Conservation (phyloP, 2,888 invertebrate genomes). For the Linnaemya tessellans region DNA sequence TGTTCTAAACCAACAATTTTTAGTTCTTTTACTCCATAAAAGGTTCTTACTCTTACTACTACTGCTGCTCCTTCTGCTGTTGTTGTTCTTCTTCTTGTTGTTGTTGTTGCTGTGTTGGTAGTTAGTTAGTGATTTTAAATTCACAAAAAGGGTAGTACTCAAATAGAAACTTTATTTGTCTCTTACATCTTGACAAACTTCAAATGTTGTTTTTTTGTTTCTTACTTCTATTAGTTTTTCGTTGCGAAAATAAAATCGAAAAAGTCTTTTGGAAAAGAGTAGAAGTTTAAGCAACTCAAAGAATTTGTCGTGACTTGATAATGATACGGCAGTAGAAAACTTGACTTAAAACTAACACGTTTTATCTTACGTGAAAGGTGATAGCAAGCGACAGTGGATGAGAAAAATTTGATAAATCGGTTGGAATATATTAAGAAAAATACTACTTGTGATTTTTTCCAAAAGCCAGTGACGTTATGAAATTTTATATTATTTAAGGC, state of each 20-base stretch:
- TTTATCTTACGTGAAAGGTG: constrained; percentile 56
- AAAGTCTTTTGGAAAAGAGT: constrained; percentile 30
- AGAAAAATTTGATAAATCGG: not conserved
- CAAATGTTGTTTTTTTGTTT: constrained; percentile 49
- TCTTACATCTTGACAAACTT: constrained; percentile 69
- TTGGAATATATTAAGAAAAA: not conserved
- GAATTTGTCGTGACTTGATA: constrained; percentile 82
- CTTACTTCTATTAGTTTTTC: constrained; percentile 19
- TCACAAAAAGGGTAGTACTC: constrained; percentile 67
- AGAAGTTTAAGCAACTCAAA: constrained; percentile 62
- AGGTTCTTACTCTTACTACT: constrained; percentile 25
- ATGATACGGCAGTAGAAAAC: constrained; percentile 75
- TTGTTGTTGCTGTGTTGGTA: constrained; percentile 25
- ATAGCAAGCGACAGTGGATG: constrained; percentile 35
- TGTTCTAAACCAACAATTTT: constrained; percentile 42
- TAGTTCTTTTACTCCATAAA: constrained; percentile 69
- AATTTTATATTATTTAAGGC: too few species aligned
- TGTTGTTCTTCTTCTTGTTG: constrained; percentile 31
- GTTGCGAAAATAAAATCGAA: constrained; percentile 41
- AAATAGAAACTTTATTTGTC: constrained; percentile 71
- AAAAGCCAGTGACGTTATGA: too few species aligned
- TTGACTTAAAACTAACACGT: constrained; percentile 70
- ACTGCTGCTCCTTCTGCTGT: not conserved
- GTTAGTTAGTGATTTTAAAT: constrained; percentile 65
- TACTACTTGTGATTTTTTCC: not conserved